Conservation (phyloP, 2,888 invertebrate species). For the Caenorhabditis panamensis region DNA sequence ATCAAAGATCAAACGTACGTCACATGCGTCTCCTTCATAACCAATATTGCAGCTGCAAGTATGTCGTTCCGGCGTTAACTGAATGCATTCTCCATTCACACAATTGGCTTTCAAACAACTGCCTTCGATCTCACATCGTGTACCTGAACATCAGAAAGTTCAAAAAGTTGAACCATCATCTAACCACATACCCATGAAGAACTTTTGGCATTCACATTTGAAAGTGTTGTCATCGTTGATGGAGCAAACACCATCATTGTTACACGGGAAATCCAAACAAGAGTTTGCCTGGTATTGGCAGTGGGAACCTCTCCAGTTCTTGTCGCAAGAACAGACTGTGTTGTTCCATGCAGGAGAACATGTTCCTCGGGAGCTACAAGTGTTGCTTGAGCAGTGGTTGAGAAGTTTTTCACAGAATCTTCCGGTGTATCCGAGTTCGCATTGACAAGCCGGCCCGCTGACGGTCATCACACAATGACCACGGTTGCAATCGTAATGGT, state of each 20-base stretch:
- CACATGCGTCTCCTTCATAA: slow-evolving; percentile 69
- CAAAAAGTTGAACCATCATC: background rate
- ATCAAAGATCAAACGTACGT: slow-evolving; percentile 61
- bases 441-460: slow-evolving; percentile 58
- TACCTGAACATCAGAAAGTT: slow-evolving; percentile 48
- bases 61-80: slow-evolving; percentile 68
- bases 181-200: slow-evolving; percentile 65
- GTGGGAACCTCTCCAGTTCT: slow-evolving; percentile 57
- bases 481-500: slow-evolving; percentile 56
- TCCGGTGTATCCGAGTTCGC: slow-evolving; percentile 67
- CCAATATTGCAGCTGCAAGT: slow-evolving; percentile 71
- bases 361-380: slow-evolving; percentile 64
- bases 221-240: slow-evolving; percentile 61
- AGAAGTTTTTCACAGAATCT: slow-evolving; percentile 67
- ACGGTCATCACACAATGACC: slow-evolving; percentile 57
- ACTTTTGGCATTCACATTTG: slow-evolving; percentile 72
- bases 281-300: slow-evolving; percentile 60
- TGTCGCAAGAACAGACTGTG: slow-evolving; percentile 68
- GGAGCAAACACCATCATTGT: slow-evolving; percentile 91
- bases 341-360: slow-evolving; percentile 67
- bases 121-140: slow-evolving; percentile 72
- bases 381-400: slow-evolving; percentile 66
- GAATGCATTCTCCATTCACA: slow-evolving; percentile 72
- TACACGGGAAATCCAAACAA: slow-evolving; percentile 84
- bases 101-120: slow-evolving; percentile 70